These are phyloP conservation scores for Horisme vitalbata DNA, from an alignment of 2,888 invertebrate genomes.

Conservation along the genomic window DNA sequence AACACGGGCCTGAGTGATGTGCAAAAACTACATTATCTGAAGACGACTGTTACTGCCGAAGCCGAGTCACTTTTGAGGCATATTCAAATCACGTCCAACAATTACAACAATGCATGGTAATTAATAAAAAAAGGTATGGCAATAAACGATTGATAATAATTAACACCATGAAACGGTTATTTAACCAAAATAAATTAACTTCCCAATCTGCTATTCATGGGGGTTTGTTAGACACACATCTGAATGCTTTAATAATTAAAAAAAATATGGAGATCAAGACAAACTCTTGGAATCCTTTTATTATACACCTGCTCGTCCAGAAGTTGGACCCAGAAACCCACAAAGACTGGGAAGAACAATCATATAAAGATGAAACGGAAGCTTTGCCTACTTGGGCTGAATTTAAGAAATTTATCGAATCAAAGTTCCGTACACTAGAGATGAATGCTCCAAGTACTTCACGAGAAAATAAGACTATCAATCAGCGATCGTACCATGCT, in stretches of 20 bases:
- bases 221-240: neutral
- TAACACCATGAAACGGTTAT: neutral
- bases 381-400: constrained; percentile 24
- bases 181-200: neutral
- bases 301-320: constrained; percentile 33
- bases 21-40: neutral
- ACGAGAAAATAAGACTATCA: no score
- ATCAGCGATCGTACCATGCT: no score
- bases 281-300: constrained; percentile 34
- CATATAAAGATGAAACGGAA: constrained; percentile 19
- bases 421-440: constrained; percentile 28
- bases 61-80: neutral
- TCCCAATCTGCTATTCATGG: neutral
- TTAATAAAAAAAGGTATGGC: neutral
- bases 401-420: constrained; percentile 31
- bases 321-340: constrained; percentile 36
- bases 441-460: no score
- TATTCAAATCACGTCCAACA: constrained; percentile 30
- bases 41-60: neutral
- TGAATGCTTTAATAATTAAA: neutral
- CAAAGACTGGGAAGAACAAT: constrained; percentile 28
- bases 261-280: no score
- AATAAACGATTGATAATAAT: neutral
- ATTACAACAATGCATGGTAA: neutral
- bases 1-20: neutral